Conservation (phyloP, 2,888 invertebrate species). For the Limnephilus lunatus region DNA sequence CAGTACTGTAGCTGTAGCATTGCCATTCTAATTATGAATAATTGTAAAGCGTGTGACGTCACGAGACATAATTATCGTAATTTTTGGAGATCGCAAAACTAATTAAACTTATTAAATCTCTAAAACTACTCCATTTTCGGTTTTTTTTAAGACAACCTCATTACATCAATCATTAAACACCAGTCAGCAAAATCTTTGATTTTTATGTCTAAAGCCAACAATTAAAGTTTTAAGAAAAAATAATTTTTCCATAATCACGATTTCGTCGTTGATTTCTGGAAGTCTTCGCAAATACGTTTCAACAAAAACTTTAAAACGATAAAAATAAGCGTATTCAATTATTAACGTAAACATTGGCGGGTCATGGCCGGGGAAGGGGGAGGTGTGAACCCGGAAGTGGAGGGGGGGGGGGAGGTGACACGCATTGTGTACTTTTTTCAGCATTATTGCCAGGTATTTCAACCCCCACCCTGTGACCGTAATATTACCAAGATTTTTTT, state of each 20-base stretch:
- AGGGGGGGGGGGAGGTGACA: slow-evolving; percentile 14
- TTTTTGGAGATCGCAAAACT: too few species aligned
- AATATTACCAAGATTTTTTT: slow-evolving; percentile 37
- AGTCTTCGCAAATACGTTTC: slow-evolving; percentile 13
- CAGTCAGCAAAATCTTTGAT: too few species aligned
- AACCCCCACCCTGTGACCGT: slow-evolving; percentile 8
- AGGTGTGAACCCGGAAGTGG: neutral
- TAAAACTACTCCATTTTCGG: too few species aligned
- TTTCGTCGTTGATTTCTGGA: slow-evolving; percentile 3
- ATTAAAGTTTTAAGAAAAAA: neutral
- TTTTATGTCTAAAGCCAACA: too few species aligned
- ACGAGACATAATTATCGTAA: too few species aligned
- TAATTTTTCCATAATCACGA: neutral
- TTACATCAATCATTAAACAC: too few species aligned
- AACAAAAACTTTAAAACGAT: slow-evolving; percentile 45
- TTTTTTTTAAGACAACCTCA: too few species aligned
- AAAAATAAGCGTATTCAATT: slow-evolving; percentile 53
- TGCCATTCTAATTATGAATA: too few species aligned
- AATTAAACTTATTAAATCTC: too few species aligned
- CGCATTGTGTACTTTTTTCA: slow-evolving; percentile 40
- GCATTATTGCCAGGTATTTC: neutral
- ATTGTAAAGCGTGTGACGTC: too few species aligned
- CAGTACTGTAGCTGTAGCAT: too few species aligned
- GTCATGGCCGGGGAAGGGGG: slow-evolving; percentile 36
- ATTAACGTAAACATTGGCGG: slow-evolving; percentile 57